A percentile compares a stretch with the other conserved stretches of the same genome.
Conservation (phyloP, 2,797 vertebrate genomes). For the Hylomyscus alleni region DNA sequence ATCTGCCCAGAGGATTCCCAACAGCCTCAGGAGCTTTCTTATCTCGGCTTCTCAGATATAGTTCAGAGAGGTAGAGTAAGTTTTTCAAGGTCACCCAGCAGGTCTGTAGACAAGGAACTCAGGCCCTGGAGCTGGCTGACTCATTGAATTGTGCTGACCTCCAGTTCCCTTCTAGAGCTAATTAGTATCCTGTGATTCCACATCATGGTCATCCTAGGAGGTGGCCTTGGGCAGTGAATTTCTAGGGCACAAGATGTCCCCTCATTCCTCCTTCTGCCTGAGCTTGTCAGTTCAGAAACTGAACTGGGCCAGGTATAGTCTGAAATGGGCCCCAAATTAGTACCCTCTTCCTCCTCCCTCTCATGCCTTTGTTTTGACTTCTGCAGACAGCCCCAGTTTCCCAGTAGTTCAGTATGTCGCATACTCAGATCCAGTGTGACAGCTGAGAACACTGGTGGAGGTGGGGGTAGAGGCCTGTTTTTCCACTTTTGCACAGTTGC, state of each 20-base stretch:
- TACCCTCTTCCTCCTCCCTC: slow-evolving; percentile 45
- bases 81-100: slow-evolving; percentile 18
- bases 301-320: slow-evolving; percentile 66
- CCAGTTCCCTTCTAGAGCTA: slow-evolving; percentile 51
- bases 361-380: slow-evolving; percentile 41
- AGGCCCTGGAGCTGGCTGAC: neutral
- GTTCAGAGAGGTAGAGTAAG: slow-evolving; percentile 27
- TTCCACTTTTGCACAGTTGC: fast-evolving
- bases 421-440: neutral
- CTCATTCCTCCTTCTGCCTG: slow-evolving; percentile 40
- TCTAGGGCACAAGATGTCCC: slow-evolving; percentile 80
- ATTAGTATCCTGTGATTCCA: slow-evolving; percentile 71
- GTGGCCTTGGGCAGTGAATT: slow-evolving; percentile 76
- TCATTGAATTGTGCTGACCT: neutral
- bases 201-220: slow-evolving; percentile 21
- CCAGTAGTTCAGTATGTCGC: neutral
- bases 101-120: neutral
- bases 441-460: fast-evolving
- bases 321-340: slow-evolving; percentile 51
- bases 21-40: neutral
- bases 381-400: fast-evolving
- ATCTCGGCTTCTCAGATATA: neutral
- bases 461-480: neutral
- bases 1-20: neutral
- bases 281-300: slow-evolving; percentile 52